Conservation (phyloP, 2,888 invertebrate species). For the Cephus spinipes region DNA sequence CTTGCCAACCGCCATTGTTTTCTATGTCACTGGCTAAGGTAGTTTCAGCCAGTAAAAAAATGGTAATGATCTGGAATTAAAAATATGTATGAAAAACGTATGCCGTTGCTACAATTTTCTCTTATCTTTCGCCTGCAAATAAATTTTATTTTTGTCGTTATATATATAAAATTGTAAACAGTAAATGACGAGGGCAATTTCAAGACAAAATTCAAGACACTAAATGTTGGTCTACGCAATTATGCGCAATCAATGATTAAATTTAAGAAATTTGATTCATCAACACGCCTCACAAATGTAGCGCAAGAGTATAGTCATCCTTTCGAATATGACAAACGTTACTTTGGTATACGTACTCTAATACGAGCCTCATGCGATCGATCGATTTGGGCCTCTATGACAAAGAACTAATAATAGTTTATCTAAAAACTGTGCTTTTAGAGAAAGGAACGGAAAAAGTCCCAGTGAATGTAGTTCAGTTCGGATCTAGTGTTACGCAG, state of each 20-base stretch:
- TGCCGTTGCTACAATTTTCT: neutral
- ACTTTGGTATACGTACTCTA: neutral
- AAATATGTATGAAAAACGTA: neutral
- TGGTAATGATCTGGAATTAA: slow-evolving; percentile 38
- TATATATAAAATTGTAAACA: neutral
- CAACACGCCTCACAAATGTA: neutral
- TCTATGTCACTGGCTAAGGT: slow-evolving; percentile 32
- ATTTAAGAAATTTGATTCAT: neutral
- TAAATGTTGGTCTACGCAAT: neutral
- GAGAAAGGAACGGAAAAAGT: neutral
- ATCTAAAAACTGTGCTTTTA: neutral
- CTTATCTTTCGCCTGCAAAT: neutral
- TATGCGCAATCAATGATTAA: neutral
- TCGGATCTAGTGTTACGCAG: neutral
- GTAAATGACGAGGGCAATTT: neutral
- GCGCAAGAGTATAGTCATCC: neutral
- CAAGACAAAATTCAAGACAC: neutral
- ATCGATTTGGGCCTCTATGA: neutral
- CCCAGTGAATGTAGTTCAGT: slow-evolving; percentile 2
- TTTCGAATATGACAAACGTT: neutral
- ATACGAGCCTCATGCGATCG: neutral
- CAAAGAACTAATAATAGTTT: neutral
- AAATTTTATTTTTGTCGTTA: neutral
- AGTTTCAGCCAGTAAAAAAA: slow-evolving; percentile 35
- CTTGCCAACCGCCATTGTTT: slow-evolving; percentile 46